Evolutionary conservation across 2,888 invertebrate species (phyloP), one percentile per base, ranked within the genome.

Genomic region (Yponomeuta cagnagella): DNA sequence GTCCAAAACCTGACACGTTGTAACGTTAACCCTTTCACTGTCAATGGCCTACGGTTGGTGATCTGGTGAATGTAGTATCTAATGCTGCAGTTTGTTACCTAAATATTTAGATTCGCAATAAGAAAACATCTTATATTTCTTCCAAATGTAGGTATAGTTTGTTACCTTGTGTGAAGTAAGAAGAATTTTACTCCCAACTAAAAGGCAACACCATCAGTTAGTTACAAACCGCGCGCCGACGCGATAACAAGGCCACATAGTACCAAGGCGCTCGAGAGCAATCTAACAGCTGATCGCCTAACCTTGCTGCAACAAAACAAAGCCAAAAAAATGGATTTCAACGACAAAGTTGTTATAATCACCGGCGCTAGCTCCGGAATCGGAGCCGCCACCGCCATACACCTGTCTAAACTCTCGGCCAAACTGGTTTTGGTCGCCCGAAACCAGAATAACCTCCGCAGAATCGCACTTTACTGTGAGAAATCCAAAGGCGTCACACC

Each of bases 281-380:
- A 30, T 48, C 48, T 30, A 52, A 63, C 66, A 48, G 65, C 52
- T 65, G 70, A 70, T 48, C 6, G 30, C n/a, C 48, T 31, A 43
- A 23, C 70, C 48, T 64, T 64, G n/a, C 52, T 37, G 15, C 10
- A 9, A 15, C n/a, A 64, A 67, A 68, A 71, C 66, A 69, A 71
- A 48, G n/a, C 71, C 43, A n/a, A 43, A 48, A 72, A 48, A 30
- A 94, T 94, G 94, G 93, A 93, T 79, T 94, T 94, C 76, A 86
- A 79, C 71, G 93, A 93, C 52, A 95, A 95, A 92, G 94, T 95
- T 2, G 86, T 94, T 66, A 77, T 95, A 67, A 93, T 95, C 72
- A 95, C 95, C 2, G 96, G 96, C 58, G 95, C 95, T 0, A 95
- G 95, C 82, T 95, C 95, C 1, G 96, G 96, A 0, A 95, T 96